Conservation (phyloP, 2,888 invertebrate species). For the Pristionchus maxplancki region DNA sequence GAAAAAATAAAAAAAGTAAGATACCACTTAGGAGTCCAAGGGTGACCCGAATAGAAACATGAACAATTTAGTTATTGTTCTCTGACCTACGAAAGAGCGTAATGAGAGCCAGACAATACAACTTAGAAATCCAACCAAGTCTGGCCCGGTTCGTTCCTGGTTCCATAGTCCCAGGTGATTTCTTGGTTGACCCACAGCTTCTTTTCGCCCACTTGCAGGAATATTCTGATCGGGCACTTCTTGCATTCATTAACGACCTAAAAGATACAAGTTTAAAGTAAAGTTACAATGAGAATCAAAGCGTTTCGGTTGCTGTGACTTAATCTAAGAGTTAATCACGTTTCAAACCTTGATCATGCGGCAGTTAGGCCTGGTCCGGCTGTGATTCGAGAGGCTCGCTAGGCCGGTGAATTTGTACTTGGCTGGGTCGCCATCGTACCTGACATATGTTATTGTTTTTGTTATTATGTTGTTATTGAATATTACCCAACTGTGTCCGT, state of each 20-base stretch:
- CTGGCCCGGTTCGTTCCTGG: background rate
- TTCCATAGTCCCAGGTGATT: background rate
- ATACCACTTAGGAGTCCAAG: no score
- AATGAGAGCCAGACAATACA: no score
- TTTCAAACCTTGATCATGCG: background rate
- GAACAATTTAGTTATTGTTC: no score
- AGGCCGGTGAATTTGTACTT: background rate
- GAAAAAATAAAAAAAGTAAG: no score
- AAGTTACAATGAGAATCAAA: background rate
- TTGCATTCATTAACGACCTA: background rate
- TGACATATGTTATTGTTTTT: no score
- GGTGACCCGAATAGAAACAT: no score
- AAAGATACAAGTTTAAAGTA: no score
- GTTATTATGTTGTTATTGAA: no score
- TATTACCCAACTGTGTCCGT: no score
- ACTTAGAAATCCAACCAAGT: background rate
- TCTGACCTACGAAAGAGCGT: no score
- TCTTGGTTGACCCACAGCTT: background rate
- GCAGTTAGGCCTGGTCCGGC: background rate
- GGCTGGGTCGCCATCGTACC: background rate
- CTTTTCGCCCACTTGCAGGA: background rate
- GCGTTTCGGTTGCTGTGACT: no score
- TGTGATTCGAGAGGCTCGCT: background rate
- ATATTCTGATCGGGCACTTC: background rate
- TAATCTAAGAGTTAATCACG: no score